phyloP scores from a whole-genome alignment of 2,113 vertebrate species.

The Cichladusa arquata region DNA sequence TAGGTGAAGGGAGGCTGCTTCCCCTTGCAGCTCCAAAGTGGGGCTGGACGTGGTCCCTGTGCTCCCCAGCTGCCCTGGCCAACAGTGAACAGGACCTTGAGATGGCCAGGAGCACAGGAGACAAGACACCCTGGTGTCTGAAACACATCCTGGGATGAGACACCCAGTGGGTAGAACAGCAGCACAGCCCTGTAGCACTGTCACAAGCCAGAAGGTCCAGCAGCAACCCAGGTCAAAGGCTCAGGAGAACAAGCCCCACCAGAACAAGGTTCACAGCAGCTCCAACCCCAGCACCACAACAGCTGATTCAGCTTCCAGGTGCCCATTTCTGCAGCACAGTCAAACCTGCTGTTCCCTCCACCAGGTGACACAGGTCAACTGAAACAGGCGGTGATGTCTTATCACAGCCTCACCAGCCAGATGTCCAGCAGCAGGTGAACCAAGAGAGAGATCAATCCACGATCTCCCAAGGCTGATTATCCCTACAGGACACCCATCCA shows the following conservation, averaged over 20 bases:
- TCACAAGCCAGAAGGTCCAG: background rate
- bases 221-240: background rate
- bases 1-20: background rate
- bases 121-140: background rate
- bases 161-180: background rate
- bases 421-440: background rate
- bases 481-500: background rate
- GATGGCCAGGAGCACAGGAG: accelerated
- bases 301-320: background rate
- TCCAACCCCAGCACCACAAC: background rate
- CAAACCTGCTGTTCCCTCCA: background rate
- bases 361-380: background rate
- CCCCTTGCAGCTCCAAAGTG: background rate
- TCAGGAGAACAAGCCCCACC: background rate
- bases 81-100: background rate
- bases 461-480: background rate
- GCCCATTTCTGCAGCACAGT: background rate
- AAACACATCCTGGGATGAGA: background rate
- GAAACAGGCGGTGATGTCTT: background rate
- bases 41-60: background rate
- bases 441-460: background rate
- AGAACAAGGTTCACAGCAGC: background rate
- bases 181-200: accelerated
- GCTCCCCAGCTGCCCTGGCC: background rate
- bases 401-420: background rate